Evolutionary conservation across 1,140 invertebrate genomes (phyloP).

Genomic region (Linepithema humile): DNA sequence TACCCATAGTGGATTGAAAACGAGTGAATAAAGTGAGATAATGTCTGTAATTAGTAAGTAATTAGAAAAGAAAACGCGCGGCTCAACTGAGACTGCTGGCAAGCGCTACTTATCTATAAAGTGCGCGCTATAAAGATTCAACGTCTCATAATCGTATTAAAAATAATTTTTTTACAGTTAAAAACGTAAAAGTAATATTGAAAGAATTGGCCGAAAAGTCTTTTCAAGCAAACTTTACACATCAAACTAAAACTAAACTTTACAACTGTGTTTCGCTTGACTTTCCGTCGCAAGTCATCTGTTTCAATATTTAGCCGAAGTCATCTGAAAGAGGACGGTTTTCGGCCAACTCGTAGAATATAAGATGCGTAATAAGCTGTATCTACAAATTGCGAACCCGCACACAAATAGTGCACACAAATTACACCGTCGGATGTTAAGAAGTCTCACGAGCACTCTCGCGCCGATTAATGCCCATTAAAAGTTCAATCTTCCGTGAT

Average conservation of each 20-base stretch:
- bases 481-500: background rate
- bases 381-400: too few relatives aligned
- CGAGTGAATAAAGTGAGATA: constrained; percentile 27
- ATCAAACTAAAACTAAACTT: too few relatives aligned
- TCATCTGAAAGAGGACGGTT: too few relatives aligned
- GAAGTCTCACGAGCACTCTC: constrained; percentile 3
- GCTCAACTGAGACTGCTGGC: background rate
- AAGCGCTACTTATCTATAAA: background rate
- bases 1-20: constrained; percentile 19
- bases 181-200: too few relatives aligned
- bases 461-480: constrained; percentile 13
- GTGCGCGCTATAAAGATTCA: background rate
- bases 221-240: too few relatives aligned
- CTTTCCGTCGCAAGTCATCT: too few relatives aligned
- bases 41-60: background rate
- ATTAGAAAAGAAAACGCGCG: background rate
- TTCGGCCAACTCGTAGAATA: too few relatives aligned
- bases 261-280: too few relatives aligned
- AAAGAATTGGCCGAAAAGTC: too few relatives aligned
- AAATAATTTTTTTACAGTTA: too few relatives aligned
- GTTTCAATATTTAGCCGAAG: too few relatives aligned
- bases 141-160: background rate
- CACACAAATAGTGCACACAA: background rate
- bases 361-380: too few relatives aligned
- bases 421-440: constrained; percentile 9